Evolutionary conservation across 2,113 vertebrate genomes (phyloP).

Genomic region (Thryonomys swinderianus): DNA sequence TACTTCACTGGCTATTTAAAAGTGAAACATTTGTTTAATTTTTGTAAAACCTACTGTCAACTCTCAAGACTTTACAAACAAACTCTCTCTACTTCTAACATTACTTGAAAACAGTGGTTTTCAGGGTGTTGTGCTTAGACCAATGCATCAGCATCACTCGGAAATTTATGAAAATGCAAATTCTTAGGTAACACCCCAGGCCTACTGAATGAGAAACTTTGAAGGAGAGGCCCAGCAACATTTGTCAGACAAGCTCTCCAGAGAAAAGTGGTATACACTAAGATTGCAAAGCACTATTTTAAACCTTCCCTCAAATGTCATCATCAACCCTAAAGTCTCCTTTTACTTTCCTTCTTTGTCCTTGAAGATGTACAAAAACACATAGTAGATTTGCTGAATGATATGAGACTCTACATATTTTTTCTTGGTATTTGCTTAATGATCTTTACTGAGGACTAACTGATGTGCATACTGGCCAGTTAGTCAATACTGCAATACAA

Average conservation of each 20-base stretch:
- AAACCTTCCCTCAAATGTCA: neutral
- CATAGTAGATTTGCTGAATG: neutral
- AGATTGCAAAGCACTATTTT: neutral
- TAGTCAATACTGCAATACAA: slow-evolving; percentile 36
- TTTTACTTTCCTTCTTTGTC: neutral
- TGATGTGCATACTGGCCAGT: slow-evolving; percentile 35
- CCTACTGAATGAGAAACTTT: neutral
- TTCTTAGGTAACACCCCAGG: neutral
- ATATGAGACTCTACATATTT: slow-evolving; percentile 3
- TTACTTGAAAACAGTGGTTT: neutral
- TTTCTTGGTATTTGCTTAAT: neutral
- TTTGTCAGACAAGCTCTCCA: neutral
- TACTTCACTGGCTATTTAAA: neutral
- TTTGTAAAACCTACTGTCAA: neutral
- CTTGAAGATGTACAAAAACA: neutral
- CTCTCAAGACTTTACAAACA: neutral
- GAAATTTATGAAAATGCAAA: neutral
- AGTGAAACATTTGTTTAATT: neutral
- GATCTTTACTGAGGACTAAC: slow-evolving; percentile 42
- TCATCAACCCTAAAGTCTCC: neutral
- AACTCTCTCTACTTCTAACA: neutral
- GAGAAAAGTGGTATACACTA: rapidly evolving
- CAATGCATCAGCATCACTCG: neutral
- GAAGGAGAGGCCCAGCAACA: neutral
- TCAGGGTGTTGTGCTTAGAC: neutral